Conservation (phyloP, 2,797 vertebrate species). For the Psittacula derbiana region DNA sequence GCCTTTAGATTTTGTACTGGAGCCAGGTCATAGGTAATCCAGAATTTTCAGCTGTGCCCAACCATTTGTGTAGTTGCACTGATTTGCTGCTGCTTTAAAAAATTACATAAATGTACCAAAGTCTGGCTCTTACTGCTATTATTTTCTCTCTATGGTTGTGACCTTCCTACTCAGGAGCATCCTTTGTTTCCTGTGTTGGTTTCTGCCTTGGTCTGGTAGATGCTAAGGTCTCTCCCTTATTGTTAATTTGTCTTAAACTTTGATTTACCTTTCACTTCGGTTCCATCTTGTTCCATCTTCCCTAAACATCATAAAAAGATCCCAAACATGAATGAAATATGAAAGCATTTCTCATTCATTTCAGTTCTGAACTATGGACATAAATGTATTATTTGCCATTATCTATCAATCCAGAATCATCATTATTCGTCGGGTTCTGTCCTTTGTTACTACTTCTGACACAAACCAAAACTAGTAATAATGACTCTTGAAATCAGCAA, state of each 20-base stretch:
- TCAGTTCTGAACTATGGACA: background rate
- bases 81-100: background rate
- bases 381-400: background rate
- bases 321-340: background rate
- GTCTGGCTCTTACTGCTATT: background rate
- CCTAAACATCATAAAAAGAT: background rate
- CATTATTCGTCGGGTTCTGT: background rate
- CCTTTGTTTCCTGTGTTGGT: background rate
- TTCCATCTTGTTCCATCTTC: background rate
- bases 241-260: background rate
- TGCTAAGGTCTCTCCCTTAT: background rate
- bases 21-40: constrained; percentile 16
- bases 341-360: background rate
- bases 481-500: background rate
- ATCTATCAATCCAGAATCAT: background rate
- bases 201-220: background rate
- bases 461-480: background rate
- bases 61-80: background rate
- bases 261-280: background rate
- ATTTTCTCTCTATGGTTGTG: background rate
- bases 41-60: background rate
- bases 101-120: background rate
- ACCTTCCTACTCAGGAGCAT: background rate
- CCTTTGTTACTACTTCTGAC: background rate
- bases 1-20: constrained; percentile 24